A percentile compares a stretch with the other conserved stretches of the same genome.
Evolutionary conservation across 1,140 invertebrate genomes (phyloP).

Genomic region (Panulirus ornatus): DNA sequence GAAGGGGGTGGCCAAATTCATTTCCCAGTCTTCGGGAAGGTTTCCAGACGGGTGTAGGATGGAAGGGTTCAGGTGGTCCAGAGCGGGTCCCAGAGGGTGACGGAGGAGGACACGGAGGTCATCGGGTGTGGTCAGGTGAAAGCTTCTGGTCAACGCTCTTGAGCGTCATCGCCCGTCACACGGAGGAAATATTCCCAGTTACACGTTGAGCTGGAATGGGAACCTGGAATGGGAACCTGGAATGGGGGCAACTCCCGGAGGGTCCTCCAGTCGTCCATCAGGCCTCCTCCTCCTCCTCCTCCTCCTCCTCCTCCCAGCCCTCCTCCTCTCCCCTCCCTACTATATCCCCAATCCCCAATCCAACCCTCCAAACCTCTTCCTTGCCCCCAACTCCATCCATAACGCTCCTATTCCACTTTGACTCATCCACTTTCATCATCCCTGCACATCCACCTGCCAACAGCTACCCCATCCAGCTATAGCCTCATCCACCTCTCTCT

Average conservation of each 20-base stretch:
- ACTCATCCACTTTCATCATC: neutral
- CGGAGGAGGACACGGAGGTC: neutral
- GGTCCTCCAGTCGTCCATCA: constrained; percentile 23
- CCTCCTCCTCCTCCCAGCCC: neutral
- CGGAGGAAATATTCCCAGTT: constrained; percentile 55
- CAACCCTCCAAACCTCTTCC: no score
- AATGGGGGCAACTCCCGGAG: constrained; percentile 31
- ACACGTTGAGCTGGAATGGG: constrained; percentile 46
- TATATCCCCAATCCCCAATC: no score
- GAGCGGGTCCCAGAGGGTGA: neutral
- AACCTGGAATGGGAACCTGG: constrained; percentile 50
- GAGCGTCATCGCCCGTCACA: neutral
- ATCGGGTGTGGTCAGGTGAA: neutral
- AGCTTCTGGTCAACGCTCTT: neutral
- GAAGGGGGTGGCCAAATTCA: neutral
- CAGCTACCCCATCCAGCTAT: neutral
- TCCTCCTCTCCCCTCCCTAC: neutral
- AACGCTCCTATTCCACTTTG: neutral
- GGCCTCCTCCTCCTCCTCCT: neutral
- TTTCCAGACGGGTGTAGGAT: neutral
- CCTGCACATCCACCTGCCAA: neutral
- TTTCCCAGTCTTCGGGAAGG: neutral
- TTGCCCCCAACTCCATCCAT: neutral
- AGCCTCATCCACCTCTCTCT: neutral
- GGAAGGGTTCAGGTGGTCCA: neutral